These are phyloP conservation scores for Myathropa florea DNA, from an alignment of 2,888 invertebrate species.

Conservation along the genomic window DNA sequence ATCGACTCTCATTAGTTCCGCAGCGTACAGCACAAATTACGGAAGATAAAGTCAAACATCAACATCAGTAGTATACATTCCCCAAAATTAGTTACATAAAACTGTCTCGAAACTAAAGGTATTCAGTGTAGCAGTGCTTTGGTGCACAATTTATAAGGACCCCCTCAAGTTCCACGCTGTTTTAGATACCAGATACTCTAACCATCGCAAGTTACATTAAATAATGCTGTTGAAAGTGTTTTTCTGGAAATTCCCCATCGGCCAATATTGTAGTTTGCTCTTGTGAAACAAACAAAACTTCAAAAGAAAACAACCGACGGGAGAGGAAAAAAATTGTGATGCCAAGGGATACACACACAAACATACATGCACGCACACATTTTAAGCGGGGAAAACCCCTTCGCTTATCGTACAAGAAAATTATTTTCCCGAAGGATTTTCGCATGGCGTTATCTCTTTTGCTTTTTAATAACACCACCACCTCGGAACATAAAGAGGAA, in stretches of 20 bases:
- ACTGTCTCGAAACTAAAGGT: not conserved
- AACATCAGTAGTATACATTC: not conserved
- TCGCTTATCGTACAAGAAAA: constrained; percentile 35
- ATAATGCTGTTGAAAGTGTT: constrained; percentile 9
- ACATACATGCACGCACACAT: not conserved
- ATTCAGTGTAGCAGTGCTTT: not conserved
- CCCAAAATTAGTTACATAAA: constrained; percentile 10
- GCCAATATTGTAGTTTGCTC: constrained; percentile 15
- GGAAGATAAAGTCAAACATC: not conserved
- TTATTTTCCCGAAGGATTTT: constrained; percentile 43
- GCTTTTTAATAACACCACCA: constrained; percentile 43
- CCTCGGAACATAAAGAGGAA: constrained; percentile 43
- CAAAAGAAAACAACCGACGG: not conserved
- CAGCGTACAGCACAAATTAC: not conserved
- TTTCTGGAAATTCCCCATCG: constrained; percentile 10
- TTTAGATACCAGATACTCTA: not conserved
- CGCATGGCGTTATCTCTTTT: constrained; percentile 42
- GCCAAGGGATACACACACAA: not conserved
- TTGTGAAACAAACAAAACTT: constrained; percentile 18
- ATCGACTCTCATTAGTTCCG: not conserved
- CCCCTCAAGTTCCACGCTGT: not conserved
- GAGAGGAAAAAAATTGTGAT: not conserved
- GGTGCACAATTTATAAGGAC: constrained; percentile 24
- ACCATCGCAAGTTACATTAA: not conserved
- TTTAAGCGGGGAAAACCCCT: not conserved